Evolutionary conservation across 2,797 vertebrate species (phyloP), one percentile per base, ranked within the genome.

Genomic region (Moxostoma hubbsi): DNA sequence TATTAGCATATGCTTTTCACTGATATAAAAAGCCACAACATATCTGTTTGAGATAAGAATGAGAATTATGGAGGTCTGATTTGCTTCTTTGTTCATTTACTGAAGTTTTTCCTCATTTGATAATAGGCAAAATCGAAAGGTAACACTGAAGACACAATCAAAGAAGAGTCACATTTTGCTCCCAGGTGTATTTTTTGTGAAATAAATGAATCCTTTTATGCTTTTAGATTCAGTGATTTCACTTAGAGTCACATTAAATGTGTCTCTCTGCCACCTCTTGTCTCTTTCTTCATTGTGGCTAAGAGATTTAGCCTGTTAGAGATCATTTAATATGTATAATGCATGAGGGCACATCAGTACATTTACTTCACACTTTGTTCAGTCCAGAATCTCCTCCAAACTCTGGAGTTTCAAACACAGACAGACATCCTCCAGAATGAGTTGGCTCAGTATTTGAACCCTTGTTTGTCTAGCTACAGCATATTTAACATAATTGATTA

Each of bases 321-420:
- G 76, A 82, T 86, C 83, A 84, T 84, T 83, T 84, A 84, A 75
- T 72, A 84, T 87, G 15, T 77, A 85, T 85, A 85, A 85, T 85
- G 55, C 79, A 85, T 83, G 64, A 36, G 79, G 79, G 81, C 49
- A 77, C 69, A 69, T 71, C 80, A 51, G 75, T 79, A 4, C 82
- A 85, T 84, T 86, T 80, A 77, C 82, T 77, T 67, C 77, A 78
- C 85, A 81, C 80, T 82, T 82, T 54, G 57, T 71, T 83, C 55
- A 53, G 72, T 83, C 66, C 67, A 79, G 76, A 72, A 77, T 61
- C 66, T 81, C 65, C 50, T 47, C 68, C 49, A 58, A 45, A 64
- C 80, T 64, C 73, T 72, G 77, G 73, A 81, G 82, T 82, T 46
- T 57, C 75, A 81, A 84, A 84, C 72, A 68, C 69, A 50, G 71